A percentile compares a stretch with the other conserved stretches of the same genome.
Conservation (phyloP, 2,888 invertebrate species). For the Dioctria rufipes region DNA sequence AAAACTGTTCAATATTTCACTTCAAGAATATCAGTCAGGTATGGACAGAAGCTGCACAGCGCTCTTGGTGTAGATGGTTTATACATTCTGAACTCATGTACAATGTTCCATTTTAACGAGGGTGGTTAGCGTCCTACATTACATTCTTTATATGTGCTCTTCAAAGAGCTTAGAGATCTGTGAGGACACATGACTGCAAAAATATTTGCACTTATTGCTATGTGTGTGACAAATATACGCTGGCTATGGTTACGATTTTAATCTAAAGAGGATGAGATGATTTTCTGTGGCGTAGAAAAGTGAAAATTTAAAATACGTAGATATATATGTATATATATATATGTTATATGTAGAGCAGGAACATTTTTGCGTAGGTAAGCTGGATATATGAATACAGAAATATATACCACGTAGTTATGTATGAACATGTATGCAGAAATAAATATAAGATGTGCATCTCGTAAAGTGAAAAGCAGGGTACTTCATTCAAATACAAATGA, state of each 20-base stretch:
- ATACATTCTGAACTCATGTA: slow-evolving; percentile 17
- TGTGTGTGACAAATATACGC: neutral
- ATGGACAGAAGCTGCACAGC: slow-evolving; percentile 2
- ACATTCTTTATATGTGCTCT: slow-evolving; percentile 22
- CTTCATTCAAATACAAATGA: slow-evolving; percentile 3
- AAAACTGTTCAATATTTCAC: slow-evolving; percentile 5
- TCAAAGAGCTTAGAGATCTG: slow-evolving; percentile 3
- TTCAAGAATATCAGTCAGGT: neutral
- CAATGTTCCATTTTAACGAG: neutral
- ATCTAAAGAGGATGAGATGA: slow-evolving; percentile 11
- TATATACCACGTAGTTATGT: too few relatives aligned
- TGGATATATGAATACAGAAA: neutral
- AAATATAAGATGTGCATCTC: too few relatives aligned
- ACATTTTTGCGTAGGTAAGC: slow-evolving; percentile 12
- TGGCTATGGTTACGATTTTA: slow-evolving; percentile 25
- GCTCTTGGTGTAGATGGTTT: slow-evolving; percentile 11
- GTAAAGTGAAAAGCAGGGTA: slow-evolving; percentile 14
- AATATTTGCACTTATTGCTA: neutral
- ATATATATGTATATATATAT: neutral
- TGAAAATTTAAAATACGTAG: slow-evolving; percentile 35
- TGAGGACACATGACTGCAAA: neutral
- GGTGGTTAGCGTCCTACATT: slow-evolving; percentile 25
- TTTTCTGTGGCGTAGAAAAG: neutral
- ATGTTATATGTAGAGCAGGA: neutral
- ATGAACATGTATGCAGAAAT: too few relatives aligned